Evolutionary conservation across 1,140 invertebrate species (phyloP), one percentile per base, ranked within the genome.

Genomic region (Neodiprion fabricii): DNA sequence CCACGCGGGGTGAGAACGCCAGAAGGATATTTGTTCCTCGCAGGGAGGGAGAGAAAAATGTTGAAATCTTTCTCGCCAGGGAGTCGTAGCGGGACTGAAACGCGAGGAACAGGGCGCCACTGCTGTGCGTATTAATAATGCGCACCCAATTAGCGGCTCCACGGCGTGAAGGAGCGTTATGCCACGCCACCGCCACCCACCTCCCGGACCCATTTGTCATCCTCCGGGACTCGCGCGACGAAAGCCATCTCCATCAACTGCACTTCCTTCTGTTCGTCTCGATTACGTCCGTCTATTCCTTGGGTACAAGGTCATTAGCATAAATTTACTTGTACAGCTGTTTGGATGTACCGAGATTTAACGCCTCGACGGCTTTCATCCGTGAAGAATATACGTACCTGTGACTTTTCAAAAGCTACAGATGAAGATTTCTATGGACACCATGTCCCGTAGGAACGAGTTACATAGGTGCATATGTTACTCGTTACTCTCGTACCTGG

Each of bases 141-240:
- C 79, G 75, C 76, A 72, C 80, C 79, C 80, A 81, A 81, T 81
- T 81, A 81, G 71, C 76, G 67, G 72, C 53, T 72, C 77, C 72
- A 71, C 72, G 75, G 72, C 72, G 67, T 23, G 72, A 14, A 53
- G 74, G 73, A 71, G n/a, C 53, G 53, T 17, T 61, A 61, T 17
- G 53, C 53, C 53, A 61, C 0, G 53, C 11, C 53, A 61, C 53
- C 53, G n/a, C 53, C 53, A 61, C 53, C 53, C 53, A 61, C 53
- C 53, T 71, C 53, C 72, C 72, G 50, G n/a, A 48, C 76, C 72
- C 79, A 75, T 80, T 80, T 81, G 79, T 81, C 80, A 80, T 78
- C 72, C 17, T 67, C 48, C 67, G 23, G 53, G 75, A 47, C 72
- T 73, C 17, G 53, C 17, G 40, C 67, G 79, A 81, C 73, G 79